Percentiles rank a stretch among this genome's conserved stretches.
phyloP scores from a whole-genome alignment of 2,888 invertebrate species.

The Dorcus hopei region DNA sequence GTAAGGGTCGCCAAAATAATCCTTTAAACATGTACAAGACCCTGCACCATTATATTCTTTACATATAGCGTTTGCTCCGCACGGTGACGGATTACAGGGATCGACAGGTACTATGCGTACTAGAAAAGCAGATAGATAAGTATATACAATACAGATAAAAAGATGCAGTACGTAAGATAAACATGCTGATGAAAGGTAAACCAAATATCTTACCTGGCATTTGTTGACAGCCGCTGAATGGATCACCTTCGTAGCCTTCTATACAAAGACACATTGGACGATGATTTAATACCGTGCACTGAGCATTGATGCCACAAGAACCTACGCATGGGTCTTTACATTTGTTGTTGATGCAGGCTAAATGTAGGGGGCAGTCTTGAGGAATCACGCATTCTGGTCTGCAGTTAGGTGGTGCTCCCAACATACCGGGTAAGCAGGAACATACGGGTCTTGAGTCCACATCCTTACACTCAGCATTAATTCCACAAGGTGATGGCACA shows the following conservation, averaged over 20 bases:
- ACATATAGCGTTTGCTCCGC: slow-evolving; percentile 77
- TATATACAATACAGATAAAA: slow-evolving; percentile 12
- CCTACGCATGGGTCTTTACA: slow-evolving; percentile 76
- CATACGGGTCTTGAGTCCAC: slow-evolving; percentile 67
- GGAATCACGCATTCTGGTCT: slow-evolving; percentile 76
- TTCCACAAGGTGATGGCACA: slow-evolving; percentile 69
- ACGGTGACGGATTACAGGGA: slow-evolving; percentile 76
- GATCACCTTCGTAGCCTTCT: slow-evolving; percentile 74
- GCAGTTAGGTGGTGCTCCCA: slow-evolving; percentile 77
- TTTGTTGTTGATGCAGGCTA: slow-evolving; percentile 68
- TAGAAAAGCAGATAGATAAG: slow-evolving; percentile 24
- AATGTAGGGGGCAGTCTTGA: slow-evolving; percentile 71
- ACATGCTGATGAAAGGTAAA: neutral
- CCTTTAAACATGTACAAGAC: slow-evolving; percentile 71
- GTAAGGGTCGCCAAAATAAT: slow-evolving; percentile 76
- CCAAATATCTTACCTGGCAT: slow-evolving; percentile 44
- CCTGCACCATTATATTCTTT: slow-evolving; percentile 71
- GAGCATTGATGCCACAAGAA: slow-evolving; percentile 73
- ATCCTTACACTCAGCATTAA: slow-evolving; percentile 65
- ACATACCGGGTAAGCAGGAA: slow-evolving; percentile 68
- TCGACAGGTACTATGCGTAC: slow-evolving; percentile 55
- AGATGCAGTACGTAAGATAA: neutral
- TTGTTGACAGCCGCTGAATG: slow-evolving; percentile 70
- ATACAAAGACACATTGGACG: slow-evolving; percentile 72
- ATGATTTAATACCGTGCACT: slow-evolving; percentile 72